Evolutionary conservation across 2,113 vertebrate genomes (phyloP), one percentile per base, ranked within the genome.

Genomic region (Scortum barcoo): DNA sequence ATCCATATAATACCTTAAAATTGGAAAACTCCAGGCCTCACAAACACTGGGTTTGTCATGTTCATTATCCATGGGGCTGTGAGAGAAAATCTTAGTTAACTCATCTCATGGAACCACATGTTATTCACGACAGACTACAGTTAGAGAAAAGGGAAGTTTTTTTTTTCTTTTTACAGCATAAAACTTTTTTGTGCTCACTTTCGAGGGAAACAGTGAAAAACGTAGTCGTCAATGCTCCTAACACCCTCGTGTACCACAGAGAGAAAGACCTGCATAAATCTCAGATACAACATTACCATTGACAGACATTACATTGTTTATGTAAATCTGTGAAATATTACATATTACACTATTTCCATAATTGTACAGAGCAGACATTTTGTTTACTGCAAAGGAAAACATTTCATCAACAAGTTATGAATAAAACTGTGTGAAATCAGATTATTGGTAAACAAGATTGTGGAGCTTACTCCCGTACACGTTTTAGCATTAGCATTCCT

Each of bases 381-480:
- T 71, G 22, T 76, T 66, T 54, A 19, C 22, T 63, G 40, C 26
- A 69, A 72, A 60, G 19, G 4, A 46, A 81, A 76, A 46, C 38
- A 40, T 86, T 54, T 57, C 48, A 78, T 72, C 40, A 77, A 61
- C 33, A 79, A 69, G 50, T 80, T 69, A 51, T 78, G 77, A 81
- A 78, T 73, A 73, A 48, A 60, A 76, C 36, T 74, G 40, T 53
- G 24, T 80, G 76, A 78, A 81, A 89, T 85, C 44, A 58, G 60
- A 85, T 88, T 84, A 84, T 58, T 60, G 50, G 53, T 70, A 79
- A 86, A 76, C 67, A 82, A 58, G 51, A 68, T 75, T 74, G 26
- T 66, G 53, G 60, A 62, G 12, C 12, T 84, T 54, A 40, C 20
- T 65, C 62, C 28, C 67, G 14, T 38, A 30, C 71, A 66, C 26